Evolutionary conservation across 2,113 vertebrate species (phyloP).

Genomic region (Macrotis lagotis): DNA sequence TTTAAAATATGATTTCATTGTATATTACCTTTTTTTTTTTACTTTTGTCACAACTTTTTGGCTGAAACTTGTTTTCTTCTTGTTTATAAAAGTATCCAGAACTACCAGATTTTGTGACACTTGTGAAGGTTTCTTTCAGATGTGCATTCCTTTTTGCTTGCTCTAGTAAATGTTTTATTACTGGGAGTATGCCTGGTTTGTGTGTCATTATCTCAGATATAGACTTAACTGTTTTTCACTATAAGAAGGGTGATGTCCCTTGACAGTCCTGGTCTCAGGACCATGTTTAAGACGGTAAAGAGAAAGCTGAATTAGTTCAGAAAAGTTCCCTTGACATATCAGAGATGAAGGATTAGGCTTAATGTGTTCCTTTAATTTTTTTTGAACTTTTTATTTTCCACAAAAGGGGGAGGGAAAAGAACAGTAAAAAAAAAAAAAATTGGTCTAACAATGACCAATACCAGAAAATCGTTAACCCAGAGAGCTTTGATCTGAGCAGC

Average conservation of each 20-base stretch:
- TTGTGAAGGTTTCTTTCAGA: constrained; percentile 87
- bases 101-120: constrained; percentile 82
- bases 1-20: constrained; percentile 60
- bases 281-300: background rate
- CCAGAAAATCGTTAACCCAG: background rate
- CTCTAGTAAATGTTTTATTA: constrained; percentile 90
- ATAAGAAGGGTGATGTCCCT: no score
- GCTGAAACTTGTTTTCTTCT: constrained; percentile 81
- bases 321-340: background rate
- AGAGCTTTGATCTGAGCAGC: background rate
- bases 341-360: background rate
- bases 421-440: background rate
- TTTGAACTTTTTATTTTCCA: background rate
- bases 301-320: background rate
- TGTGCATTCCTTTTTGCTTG: constrained; percentile 88
- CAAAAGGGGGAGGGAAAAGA: background rate
- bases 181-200: constrained; percentile 73
- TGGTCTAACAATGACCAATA: background rate
- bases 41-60: constrained; percentile 74
- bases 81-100: constrained; percentile 82
- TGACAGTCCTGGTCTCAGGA: background rate
- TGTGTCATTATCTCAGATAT: constrained; percentile 62
- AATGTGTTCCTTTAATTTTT: background rate
- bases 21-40: constrained; percentile 62
- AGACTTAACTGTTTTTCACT: no score